These are phyloP conservation scores for Dasypus novemcinctus DNA, from an alignment of 2,113 vertebrate species.

Conservation along the genomic window DNA sequence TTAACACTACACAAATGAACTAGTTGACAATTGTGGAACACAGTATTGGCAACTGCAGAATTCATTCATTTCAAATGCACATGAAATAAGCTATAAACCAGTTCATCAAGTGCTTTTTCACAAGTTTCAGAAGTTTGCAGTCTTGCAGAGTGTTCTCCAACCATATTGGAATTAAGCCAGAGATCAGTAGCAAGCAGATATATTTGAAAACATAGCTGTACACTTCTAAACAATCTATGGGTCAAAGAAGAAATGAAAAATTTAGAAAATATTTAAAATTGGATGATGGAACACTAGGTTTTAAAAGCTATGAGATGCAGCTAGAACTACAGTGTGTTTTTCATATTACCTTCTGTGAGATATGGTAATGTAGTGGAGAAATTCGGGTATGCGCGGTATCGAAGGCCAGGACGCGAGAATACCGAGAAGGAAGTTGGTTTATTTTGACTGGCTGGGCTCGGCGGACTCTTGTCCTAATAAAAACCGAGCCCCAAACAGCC, in stretches of 20 bases:
- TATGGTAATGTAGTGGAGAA: too few species aligned
- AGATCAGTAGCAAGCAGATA: not conserved
- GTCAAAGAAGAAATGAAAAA: not conserved
- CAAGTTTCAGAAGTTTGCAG: too few species aligned
- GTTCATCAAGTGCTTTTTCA: not conserved
- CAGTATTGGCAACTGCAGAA: not conserved
- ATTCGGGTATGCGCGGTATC: too few species aligned
- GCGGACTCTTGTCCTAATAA: too few species aligned
- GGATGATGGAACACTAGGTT: not conserved
- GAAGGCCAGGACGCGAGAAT: too few species aligned
- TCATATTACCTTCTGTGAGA: too few species aligned
- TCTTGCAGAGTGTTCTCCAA: not conserved
- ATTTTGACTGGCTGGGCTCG: too few species aligned
- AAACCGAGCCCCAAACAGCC: too few species aligned
- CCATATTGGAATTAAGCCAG: not conserved
- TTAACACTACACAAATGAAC: not conserved
- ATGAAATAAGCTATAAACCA: not conserved
- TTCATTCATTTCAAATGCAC: not conserved
- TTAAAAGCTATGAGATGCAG: not conserved
- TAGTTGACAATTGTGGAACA: not conserved
- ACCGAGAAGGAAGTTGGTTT: too few species aligned
- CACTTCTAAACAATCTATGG: not conserved
- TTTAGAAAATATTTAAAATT: not conserved
- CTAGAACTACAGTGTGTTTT: not conserved
- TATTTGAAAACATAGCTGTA: not conserved